Evolutionary conservation across 53 echinoderm and acorn worm species (phyloP).

Genomic region (Holothuria scabra): DNA sequence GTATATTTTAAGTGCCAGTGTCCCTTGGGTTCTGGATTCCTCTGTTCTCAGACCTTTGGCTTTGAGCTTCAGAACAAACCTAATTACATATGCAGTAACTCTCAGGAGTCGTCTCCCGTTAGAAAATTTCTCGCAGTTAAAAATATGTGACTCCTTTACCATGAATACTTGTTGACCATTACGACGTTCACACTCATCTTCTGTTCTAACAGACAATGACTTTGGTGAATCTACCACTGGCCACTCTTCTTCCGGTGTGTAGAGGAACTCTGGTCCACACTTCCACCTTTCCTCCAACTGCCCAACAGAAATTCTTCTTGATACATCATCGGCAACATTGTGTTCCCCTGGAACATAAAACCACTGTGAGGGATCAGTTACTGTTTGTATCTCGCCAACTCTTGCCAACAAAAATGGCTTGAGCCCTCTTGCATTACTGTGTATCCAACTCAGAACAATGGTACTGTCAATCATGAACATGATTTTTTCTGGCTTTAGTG

Average conservation of each 20-base stretch:
- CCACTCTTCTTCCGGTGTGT: slow-evolving; percentile 40
- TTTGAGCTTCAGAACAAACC: slow-evolving; percentile 45
- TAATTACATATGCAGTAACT: slow-evolving; percentile 56
- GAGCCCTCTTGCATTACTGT: slow-evolving; percentile 49
- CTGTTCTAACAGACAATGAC: too few relatives aligned
- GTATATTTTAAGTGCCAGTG: background rate
- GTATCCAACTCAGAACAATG: slow-evolving; percentile 61
- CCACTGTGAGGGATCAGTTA: slow-evolving; percentile 61
- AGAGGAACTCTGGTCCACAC: slow-evolving; percentile 61
- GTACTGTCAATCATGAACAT: slow-evolving; percentile 69
- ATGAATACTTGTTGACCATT: background rate
- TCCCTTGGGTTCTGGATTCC: too few relatives aligned
- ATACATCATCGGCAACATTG: slow-evolving; percentile 60
- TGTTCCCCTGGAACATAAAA: slow-evolving; percentile 10
- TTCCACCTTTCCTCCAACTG: slow-evolving; percentile 41
- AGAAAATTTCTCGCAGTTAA: slow-evolving; percentile 43
- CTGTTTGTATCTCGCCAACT: slow-evolving; percentile 67
- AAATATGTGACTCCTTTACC: background rate
- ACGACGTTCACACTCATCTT: background rate
- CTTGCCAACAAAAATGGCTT: slow-evolving; percentile 65
- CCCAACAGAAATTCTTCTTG: slow-evolving; percentile 49
- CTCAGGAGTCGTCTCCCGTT: slow-evolving; percentile 56
- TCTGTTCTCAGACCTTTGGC: background rate
- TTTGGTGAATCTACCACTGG: too few relatives aligned
- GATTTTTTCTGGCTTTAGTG: slow-evolving; percentile 50